A percentile compares a stretch with the other conserved stretches of the same genome.
Evolutionary conservation across 2,113 vertebrate species (phyloP).

Genomic region (Camarhynchus parvulus): DNA sequence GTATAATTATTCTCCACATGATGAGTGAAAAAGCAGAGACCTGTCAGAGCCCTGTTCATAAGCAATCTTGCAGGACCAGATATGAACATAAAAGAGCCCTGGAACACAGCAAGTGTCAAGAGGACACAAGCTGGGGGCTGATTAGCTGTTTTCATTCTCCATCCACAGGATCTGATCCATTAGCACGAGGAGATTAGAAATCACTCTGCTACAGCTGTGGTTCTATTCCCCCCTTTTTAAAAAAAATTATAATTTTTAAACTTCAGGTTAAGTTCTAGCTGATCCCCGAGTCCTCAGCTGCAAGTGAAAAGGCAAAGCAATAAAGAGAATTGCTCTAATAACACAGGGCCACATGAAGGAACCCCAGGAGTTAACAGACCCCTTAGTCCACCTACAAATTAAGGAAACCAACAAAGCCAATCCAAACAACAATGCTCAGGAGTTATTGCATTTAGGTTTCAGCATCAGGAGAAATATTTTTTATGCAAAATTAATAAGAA

Average conservation of each 20-base stretch:
- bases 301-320: not conserved
- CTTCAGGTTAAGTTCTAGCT: not conserved
- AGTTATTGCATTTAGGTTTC: not conserved
- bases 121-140: not conserved
- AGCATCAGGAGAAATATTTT: not conserved
- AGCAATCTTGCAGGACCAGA: not conserved
- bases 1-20: not conserved
- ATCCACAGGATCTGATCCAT: not conserved
- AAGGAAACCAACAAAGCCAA: not conserved
- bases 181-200: not conserved
- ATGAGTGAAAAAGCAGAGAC: not conserved
- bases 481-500: constrained; percentile 31
- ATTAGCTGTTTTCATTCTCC: not conserved
- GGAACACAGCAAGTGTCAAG: not conserved
- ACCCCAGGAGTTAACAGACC: not conserved
- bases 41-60: not conserved
- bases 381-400: not conserved
- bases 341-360: not conserved
- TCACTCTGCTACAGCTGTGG: constrained; percentile 7
- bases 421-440: not conserved
- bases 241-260: not conserved
- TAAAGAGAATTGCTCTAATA: not conserved
- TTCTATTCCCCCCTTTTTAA: fast-evolving
- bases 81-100: not conserved
- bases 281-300: not conserved